Evolutionary conservation across 1,140 invertebrate species (phyloP).

Genomic region (Euura lappo): DNA sequence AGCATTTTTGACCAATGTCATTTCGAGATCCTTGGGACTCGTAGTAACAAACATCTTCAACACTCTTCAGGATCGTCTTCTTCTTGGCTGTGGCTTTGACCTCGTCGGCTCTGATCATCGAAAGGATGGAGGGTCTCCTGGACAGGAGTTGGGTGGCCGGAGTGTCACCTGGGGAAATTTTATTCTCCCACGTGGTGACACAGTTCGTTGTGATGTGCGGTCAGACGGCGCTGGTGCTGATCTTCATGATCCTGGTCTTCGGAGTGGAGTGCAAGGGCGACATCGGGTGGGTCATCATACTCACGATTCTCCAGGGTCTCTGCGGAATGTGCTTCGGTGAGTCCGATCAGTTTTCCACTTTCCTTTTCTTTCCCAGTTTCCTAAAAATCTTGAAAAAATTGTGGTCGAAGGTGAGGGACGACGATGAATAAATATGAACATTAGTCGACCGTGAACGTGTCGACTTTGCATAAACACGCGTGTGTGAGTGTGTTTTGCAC

Average conservation of each 20-base stretch:
- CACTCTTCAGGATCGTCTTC: conserved; percentile 84
- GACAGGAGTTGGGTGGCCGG: conserved; percentile 89
- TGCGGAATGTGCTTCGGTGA: conserved; percentile 93
- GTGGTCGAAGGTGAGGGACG: too few relatives aligned
- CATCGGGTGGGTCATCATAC: conserved; percentile 80
- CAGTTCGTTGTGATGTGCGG: conserved; percentile 94
- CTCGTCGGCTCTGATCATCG: conserved; percentile 89
- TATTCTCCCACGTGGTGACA: conserved; percentile 90
- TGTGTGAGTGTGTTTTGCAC: too few relatives aligned
- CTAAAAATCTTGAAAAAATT: too few relatives aligned
- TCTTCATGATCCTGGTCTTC: conserved; percentile 91
- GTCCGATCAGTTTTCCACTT: conserved; percentile 13
- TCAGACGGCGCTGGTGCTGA: conserved; percentile 85
- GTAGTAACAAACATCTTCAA: too few relatives aligned
- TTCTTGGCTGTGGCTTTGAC: conserved; percentile 93
- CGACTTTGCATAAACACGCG: too few relatives aligned
- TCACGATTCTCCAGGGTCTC: conserved; percentile 86
- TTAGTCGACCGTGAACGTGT: too few relatives aligned
- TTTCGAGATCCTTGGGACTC: too few relatives aligned
- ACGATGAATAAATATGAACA: too few relatives aligned
- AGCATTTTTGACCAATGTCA: neutral
- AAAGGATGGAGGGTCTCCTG: conserved; percentile 86
- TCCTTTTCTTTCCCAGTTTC: too few relatives aligned
- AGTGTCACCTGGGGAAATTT: conserved; percentile 86
- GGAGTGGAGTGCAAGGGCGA: conserved; percentile 86